Conservation (phyloP, 2,797 vertebrate genomes). For the Strix occidentalis region DNA sequence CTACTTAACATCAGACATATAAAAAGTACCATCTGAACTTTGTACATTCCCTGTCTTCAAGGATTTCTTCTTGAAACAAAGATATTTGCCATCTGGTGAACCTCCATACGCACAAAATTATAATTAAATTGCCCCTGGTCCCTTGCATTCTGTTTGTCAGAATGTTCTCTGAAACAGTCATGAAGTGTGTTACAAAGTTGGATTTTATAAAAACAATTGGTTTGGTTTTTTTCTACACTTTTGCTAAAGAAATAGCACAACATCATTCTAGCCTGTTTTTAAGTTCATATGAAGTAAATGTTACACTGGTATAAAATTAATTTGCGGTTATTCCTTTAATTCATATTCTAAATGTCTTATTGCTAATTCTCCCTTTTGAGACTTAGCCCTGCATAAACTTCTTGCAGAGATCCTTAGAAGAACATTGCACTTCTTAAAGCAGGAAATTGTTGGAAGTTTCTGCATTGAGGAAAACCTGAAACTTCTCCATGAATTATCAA, state of each 20-base stretch:
- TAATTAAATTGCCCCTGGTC: constrained; percentile 58
- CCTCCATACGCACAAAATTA: constrained; percentile 20
- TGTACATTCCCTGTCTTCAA: not conserved
- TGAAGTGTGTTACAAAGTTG: not conserved
- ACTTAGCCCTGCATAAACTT: not conserved
- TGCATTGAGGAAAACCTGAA: not conserved
- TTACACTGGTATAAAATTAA: not conserved
- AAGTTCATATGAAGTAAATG: not conserved
- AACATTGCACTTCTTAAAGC: not conserved
- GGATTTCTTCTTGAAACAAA: constrained; percentile 36
- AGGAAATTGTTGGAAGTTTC: not conserved
- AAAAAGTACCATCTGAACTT: constrained; percentile 22
- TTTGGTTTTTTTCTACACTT: not conserved
- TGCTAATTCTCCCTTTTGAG: not conserved
- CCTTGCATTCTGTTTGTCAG: constrained; percentile 54
- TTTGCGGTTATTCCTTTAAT: not conserved
- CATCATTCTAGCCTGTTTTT: not conserved
- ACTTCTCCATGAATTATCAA: not conserved
- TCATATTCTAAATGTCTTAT: not conserved
- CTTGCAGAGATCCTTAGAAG: not conserved
- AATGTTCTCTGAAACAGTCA: constrained; percentile 30
- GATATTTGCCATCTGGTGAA: constrained; percentile 60
- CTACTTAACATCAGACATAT: not conserved
- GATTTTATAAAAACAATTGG: constrained; percentile 26
- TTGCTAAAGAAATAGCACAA: not conserved